phyloP scores from a whole-genome alignment of 2,797 vertebrate species.

The Meriones psammophilus region DNA sequence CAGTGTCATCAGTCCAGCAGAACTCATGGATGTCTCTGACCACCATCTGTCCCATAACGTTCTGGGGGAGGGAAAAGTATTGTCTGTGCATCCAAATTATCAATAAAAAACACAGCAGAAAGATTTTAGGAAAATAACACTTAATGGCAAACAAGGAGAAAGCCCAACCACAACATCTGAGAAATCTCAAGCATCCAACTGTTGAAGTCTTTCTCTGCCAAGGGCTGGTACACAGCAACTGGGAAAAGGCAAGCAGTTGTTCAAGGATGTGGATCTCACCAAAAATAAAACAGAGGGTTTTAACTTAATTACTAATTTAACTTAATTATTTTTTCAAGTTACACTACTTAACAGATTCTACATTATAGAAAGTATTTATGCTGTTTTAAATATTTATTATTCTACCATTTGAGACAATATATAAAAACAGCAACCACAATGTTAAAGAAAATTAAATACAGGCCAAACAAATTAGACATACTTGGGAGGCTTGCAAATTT shows the following conservation, averaged over 20 bases:
- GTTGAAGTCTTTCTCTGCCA: neutral
- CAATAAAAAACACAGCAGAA: neutral
- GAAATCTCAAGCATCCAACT: neutral
- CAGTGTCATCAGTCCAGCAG: neutral
- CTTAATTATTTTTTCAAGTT: neutral
- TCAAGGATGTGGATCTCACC: neutral
- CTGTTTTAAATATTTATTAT: neutral
- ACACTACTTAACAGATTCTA: neutral
- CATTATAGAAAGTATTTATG: neutral
- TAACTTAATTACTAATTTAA: neutral
- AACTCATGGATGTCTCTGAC: neutral
- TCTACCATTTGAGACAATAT: neutral
- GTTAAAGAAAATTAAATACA: neutral
- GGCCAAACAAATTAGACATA: neutral
- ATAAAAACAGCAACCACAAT: neutral
- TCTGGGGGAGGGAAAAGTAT: neutral
- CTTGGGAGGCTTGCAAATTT: neutral
- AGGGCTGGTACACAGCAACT: neutral
- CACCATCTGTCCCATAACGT: rapidly evolving
- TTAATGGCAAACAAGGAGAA: neutral
- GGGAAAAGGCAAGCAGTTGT: neutral
- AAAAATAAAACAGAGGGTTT: neutral
- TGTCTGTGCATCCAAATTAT: neutral
- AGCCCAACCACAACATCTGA: neutral
- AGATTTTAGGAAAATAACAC: neutral